phyloP scores from a whole-genome alignment of 2,888 invertebrate genomes.

The Rosalia funebris region DNA sequence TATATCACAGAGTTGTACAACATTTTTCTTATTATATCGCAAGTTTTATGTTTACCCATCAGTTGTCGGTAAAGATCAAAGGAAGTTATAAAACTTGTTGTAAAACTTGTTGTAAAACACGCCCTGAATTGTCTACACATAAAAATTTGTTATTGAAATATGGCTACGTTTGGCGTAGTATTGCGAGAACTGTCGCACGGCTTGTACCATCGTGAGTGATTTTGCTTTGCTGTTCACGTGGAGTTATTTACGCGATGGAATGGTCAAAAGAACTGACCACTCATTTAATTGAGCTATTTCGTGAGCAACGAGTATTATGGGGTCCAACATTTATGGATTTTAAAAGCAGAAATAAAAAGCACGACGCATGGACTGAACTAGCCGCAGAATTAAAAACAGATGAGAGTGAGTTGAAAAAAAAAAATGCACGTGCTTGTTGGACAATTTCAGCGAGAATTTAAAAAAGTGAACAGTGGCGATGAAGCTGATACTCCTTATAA shows the following conservation, averaged over 20 bases:
- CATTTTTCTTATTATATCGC: not conserved
- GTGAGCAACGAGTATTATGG: no score
- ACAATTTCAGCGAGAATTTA: no score
- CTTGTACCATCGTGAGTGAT: not conserved
- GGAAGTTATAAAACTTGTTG: constrained; percentile 14
- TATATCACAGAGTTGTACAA: not conserved
- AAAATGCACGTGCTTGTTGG: no score
- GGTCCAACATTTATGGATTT: no score
- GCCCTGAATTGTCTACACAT: constrained; percentile 9
- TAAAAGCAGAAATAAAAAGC: no score
- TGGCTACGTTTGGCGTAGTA: constrained; percentile 7
- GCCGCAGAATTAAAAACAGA: no score
- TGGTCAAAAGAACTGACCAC: not conserved
- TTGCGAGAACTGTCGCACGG: not conserved
- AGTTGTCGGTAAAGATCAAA: constrained; percentile 9
- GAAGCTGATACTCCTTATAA: no score
- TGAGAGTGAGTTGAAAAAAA: no score
- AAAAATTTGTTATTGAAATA: not conserved
- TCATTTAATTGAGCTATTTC: not conserved
- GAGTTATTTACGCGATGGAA: not conserved
- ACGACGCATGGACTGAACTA: no score
- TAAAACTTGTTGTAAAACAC: constrained; percentile 12
- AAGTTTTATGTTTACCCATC: not conserved
- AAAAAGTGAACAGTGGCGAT: no score
- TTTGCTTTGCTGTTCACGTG: not conserved